phyloP scores from a whole-genome alignment of 1,140 invertebrate genomes.

The Colletes gigas region DNA sequence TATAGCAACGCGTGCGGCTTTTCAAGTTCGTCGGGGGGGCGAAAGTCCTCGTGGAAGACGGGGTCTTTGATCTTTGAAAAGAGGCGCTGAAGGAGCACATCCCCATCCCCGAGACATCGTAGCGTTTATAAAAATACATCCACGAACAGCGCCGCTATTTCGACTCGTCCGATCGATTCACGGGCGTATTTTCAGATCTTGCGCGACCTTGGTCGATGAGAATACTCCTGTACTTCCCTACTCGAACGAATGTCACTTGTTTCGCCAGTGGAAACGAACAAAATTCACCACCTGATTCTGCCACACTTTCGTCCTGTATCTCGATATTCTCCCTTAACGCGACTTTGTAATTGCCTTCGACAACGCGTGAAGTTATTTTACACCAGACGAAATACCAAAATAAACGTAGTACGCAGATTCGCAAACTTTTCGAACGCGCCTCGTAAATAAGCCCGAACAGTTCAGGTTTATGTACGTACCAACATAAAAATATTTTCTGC shows the following conservation, averaged over 20 bases:
- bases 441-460: too few species aligned
- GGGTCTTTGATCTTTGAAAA: constrained; percentile 45
- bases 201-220: constrained; percentile 57
- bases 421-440: too few species aligned
- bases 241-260: constrained; percentile 30
- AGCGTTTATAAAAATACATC: constrained; percentile 53
- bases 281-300: too few species aligned
- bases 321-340: too few species aligned
- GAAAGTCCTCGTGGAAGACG: neutral
- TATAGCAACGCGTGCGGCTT: neutral
- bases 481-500: too few species aligned
- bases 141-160: constrained; percentile 56
- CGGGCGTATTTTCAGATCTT: constrained; percentile 58
- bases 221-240: constrained; percentile 37
- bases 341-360: too few species aligned
- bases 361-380: too few species aligned
- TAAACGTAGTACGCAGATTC: too few species aligned
- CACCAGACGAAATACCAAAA: too few species aligned
- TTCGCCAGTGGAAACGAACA: neutral
- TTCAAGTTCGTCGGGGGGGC: neutral
- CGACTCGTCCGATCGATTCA: constrained; percentile 58
- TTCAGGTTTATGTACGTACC: too few species aligned
- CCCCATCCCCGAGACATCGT: neutral
- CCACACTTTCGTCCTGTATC: too few species aligned
- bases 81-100: neutral